A percentile compares a stretch with the other conserved stretches of the same genome.
phyloP scores from a whole-genome alignment of 2,113 vertebrate species.

The Sinocyclocheilus anshuiensis region DNA sequence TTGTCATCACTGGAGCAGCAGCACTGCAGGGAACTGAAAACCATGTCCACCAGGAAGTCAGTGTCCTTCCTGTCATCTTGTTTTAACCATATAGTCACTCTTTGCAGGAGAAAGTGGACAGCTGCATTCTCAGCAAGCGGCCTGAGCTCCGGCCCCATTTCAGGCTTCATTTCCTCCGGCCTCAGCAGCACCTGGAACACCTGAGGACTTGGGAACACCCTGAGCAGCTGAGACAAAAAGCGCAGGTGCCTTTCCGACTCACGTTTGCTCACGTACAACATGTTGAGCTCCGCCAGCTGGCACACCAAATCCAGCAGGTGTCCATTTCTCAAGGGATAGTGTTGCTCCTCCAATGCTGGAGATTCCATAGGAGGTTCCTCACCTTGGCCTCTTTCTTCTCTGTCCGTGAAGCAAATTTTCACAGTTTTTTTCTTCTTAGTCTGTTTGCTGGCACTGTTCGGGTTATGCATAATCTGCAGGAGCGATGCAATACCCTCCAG shows the following conservation, averaged over 20 bases:
- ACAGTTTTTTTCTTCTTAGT: slow-evolving; percentile 77
- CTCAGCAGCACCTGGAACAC: slow-evolving; percentile 84
- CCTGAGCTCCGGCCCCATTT: slow-evolving; percentile 52
- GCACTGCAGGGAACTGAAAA: slow-evolving; percentile 88
- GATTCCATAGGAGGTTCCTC: slow-evolving; percentile 52
- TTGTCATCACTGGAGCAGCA: slow-evolving; percentile 79
- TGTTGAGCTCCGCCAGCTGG: slow-evolving; percentile 84
- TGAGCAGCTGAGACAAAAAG: slow-evolving; percentile 87
- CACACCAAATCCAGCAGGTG: slow-evolving; percentile 88
- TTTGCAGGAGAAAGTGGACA: slow-evolving; percentile 82
- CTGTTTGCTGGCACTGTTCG: slow-evolving; percentile 69
- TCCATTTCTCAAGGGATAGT: slow-evolving; percentile 67
- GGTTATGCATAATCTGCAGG: slow-evolving; percentile 84
- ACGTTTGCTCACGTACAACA: slow-evolving; percentile 83
- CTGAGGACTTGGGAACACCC: slow-evolving; percentile 80
- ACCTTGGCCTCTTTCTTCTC: slow-evolving; percentile 60
- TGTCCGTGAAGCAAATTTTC: slow-evolving; percentile 81
- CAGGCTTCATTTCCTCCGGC: slow-evolving; percentile 57
- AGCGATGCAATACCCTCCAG: slow-evolving; percentile 83
- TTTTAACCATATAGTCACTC: slow-evolving; percentile 83
- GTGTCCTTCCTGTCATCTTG: slow-evolving; percentile 79
- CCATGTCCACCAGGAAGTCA: slow-evolving; percentile 86
- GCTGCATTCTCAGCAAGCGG: slow-evolving; percentile 76
- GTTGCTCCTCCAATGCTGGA: slow-evolving; percentile 43
- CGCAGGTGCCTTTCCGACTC: slow-evolving; percentile 86